A percentile compares a stretch with the other conserved stretches of the same genome.
These are phyloP conservation scores for Dicyrtoma fusca DNA, from an alignment of 2,888 invertebrate species.

Conservation along the genomic window DNA sequence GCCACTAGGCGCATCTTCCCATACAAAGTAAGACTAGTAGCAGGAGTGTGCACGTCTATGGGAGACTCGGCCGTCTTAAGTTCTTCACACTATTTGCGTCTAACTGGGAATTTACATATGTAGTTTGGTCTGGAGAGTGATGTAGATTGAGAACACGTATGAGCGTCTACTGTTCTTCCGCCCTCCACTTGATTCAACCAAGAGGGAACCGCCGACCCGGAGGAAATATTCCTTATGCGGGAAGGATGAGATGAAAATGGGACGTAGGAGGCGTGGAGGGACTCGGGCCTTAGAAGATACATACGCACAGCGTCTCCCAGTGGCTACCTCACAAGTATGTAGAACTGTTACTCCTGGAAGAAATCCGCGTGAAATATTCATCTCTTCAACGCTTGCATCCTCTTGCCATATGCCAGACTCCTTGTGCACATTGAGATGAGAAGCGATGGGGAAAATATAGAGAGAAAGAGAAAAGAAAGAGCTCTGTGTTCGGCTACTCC, in stretches of 20 bases:
- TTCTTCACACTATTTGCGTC: no score
- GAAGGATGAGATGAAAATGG: conserved; percentile 10
- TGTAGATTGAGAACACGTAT: background rate
- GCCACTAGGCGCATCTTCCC: no score
- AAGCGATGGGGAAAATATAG: conserved; percentile 18
- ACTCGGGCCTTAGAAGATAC: no score
- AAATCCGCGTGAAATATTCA: conserved; percentile 57
- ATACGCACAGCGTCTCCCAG: background rate
- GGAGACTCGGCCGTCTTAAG: no score
- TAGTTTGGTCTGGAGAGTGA: no score
- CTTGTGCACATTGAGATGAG: conserved; percentile 17
- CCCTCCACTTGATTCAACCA: conserved; percentile 15
- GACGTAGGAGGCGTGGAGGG: conserved; percentile 9
- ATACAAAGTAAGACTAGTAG: no score
- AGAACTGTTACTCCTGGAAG: conserved; percentile 14
- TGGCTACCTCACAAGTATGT: background rate
- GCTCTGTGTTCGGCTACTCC: background rate
- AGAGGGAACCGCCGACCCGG: conserved; percentile 15
- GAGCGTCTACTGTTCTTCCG: conserved; percentile 2
- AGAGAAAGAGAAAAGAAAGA: conserved; percentile 18
- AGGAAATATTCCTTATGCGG: conserved; percentile 23
- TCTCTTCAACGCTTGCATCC: conserved; percentile 54
- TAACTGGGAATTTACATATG: background rate
- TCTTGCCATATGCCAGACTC: conserved; percentile 20
- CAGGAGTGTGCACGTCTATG: background rate